These are phyloP conservation scores for Argentina silus DNA, from an alignment of 2,797 vertebrate genomes.

Conservation along the genomic window DNA sequence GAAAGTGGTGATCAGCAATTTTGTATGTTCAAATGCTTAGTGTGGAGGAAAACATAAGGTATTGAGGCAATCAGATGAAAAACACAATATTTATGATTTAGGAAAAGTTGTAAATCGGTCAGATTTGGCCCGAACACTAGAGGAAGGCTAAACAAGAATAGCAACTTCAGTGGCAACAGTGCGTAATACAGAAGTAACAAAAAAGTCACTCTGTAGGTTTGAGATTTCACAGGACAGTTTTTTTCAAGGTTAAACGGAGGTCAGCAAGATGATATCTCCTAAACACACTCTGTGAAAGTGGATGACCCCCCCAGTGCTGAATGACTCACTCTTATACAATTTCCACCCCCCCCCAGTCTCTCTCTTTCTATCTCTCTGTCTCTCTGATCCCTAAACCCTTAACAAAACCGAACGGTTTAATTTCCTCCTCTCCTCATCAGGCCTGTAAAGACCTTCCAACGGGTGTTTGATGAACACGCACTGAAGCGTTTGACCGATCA, in stretches of 20 bases:
- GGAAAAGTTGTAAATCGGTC: too few species aligned
- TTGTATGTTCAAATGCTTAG: too few species aligned
- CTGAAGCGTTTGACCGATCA: conserved; percentile 63
- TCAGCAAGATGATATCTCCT: conserved; percentile 64
- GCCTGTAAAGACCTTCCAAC: conserved; percentile 57
- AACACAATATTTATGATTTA: too few species aligned
- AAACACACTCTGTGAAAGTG: conserved; percentile 29
- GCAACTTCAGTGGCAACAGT: conserved; percentile 40
- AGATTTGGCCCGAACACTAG: too few species aligned
- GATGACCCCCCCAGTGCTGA: conserved; percentile 47
- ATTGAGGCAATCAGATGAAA: too few species aligned
- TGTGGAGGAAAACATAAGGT: too few species aligned
- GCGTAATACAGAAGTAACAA: conserved; percentile 45
- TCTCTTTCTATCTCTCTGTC: conserved; percentile 9
- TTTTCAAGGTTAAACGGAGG: conserved; percentile 66
- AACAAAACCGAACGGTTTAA: conserved; percentile 70
- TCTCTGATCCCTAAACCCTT: conserved; percentile 57
- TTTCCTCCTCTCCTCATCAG: conserved; percentile 65
- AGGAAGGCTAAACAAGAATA: conserved; percentile 60
- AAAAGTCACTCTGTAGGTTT: conserved; percentile 54
- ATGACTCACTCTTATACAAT: conserved; percentile 48
- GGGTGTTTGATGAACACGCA: conserved; percentile 56
- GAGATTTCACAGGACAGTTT: conserved; percentile 61
- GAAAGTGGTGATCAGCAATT: too few species aligned
- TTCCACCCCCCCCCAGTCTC: conserved; percentile 13